phyloP scores from a whole-genome alignment of 2,113 vertebrate species.

The Morphnarchus princeps region DNA sequence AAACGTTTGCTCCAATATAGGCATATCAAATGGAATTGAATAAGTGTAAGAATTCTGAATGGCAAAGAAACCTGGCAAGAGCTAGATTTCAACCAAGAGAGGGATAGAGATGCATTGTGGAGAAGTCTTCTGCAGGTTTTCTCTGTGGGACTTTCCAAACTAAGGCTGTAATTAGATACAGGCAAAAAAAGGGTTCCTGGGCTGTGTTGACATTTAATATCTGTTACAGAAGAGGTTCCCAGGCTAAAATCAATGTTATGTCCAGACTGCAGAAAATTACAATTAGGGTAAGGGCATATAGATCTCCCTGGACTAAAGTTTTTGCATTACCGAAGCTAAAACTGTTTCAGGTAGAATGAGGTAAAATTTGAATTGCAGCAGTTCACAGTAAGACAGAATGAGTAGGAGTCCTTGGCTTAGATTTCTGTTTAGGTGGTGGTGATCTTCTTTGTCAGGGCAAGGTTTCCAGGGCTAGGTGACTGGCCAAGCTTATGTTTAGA shows the following conservation, averaged over 20 bases:
- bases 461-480: neutral
- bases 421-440: neutral
- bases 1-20: neutral
- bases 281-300: neutral
- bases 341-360: neutral
- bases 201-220: neutral
- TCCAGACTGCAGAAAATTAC: neutral
- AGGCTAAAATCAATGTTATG: neutral
- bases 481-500: neutral
- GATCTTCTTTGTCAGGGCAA: neutral
- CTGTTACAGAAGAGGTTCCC: neutral
- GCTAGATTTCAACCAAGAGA: neutral
- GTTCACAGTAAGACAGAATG: neutral
- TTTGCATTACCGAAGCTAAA: neutral
- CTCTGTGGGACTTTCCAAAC: neutral
- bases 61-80: neutral
- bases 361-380: neutral
- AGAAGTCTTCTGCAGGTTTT: neutral
- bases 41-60: neutral
- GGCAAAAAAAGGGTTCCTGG: neutral
- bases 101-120: neutral
- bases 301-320: neutral
- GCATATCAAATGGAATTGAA: neutral
- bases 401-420: neutral
- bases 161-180: neutral